phyloP scores from a whole-genome alignment of 2,888 invertebrate species.

The Eupithecia pulchellata region DNA sequence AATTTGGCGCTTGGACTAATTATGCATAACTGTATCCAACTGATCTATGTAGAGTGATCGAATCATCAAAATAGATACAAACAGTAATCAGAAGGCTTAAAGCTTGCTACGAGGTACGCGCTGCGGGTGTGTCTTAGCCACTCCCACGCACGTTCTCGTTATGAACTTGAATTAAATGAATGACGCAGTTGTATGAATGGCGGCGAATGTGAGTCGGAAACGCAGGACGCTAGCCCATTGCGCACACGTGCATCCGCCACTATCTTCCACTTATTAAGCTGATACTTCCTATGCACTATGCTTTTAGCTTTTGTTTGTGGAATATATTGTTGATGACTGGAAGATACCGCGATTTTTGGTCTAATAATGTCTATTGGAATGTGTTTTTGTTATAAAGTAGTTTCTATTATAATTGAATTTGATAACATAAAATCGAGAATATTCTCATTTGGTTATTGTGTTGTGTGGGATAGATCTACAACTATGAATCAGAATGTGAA shows the following conservation, averaged over 20 bases:
- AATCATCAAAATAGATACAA: background rate
- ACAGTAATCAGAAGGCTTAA: background rate
- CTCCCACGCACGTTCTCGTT: conserved; percentile 74
- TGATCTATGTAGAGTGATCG: background rate
- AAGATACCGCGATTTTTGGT: no score
- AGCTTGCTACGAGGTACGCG: conserved; percentile 26
- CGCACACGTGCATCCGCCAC: conserved; percentile 70
- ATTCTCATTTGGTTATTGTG: no score
- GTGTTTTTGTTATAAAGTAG: no score
- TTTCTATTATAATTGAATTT: no score
- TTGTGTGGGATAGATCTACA: no score
- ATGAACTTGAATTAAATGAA: conserved; percentile 84
- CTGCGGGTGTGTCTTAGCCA: conserved; percentile 61
- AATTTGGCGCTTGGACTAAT: no score
- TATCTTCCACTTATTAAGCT: conserved; percentile 1
- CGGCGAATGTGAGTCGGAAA: conserved; percentile 82
- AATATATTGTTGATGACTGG: no score
- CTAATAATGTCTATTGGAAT: no score
- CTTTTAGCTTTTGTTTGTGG: background rate
- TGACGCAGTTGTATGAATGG: conserved; percentile 83
- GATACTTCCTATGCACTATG: conserved; percentile 7
- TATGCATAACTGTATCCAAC: no score
- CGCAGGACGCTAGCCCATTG: conserved; percentile 75
- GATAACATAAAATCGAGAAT: no score
- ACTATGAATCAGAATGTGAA: no score